A percentile compares a stretch with the other conserved stretches of the same genome.
phyloP scores from a whole-genome alignment of 2,797 vertebrate genomes.

The Smutsia temminckii region DNA sequence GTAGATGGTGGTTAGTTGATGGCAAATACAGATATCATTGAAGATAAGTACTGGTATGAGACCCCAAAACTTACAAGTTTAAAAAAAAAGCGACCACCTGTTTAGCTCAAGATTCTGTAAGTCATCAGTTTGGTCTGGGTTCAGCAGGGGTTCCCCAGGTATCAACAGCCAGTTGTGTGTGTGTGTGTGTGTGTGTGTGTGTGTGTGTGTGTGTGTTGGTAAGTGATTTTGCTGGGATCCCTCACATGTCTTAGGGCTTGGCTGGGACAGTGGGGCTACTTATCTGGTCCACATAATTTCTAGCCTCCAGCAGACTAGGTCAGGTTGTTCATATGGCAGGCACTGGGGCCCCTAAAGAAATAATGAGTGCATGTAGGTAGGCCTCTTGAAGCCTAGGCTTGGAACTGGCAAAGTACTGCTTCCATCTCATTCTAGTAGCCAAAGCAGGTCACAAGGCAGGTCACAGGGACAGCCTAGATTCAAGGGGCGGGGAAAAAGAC shows the following conservation, averaged over 20 bases:
- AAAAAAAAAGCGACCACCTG: background rate
- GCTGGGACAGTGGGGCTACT: background rate
- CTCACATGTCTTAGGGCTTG: background rate
- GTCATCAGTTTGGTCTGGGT: background rate
- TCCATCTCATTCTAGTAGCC: background rate
- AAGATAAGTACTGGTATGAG: background rate
- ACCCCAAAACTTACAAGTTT: background rate
- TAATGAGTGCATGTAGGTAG: background rate
- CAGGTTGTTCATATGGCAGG: background rate
- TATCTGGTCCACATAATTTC: background rate
- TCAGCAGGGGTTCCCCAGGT: background rate
- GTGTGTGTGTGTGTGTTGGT: background rate
- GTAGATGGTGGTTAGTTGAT: background rate
- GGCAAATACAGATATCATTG: background rate
- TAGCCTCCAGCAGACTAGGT: background rate
- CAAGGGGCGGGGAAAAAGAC: background rate
- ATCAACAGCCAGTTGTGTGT: background rate
- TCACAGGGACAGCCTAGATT: background rate
- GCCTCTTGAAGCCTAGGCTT: background rate
- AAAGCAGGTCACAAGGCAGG: background rate
- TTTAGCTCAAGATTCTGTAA: conserved; percentile 1
- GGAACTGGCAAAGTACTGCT: background rate
- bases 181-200: background rate
- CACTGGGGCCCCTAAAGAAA: background rate
- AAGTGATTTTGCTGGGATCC: background rate